Base-by-base conservation (phyloP, 1,140 invertebrate species). In the Diorhabda sublineata region DNA sequence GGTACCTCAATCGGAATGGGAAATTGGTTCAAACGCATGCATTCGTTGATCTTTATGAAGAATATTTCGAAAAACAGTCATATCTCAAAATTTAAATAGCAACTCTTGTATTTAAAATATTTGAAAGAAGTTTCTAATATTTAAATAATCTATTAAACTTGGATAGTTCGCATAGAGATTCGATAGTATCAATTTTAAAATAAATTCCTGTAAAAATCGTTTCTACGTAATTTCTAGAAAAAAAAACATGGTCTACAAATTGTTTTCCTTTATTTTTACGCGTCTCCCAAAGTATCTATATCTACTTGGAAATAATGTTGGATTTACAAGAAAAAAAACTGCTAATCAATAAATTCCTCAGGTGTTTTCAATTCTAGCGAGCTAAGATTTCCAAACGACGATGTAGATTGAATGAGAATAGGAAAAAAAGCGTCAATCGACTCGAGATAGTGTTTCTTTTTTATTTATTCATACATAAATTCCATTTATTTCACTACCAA, bases 341-440 rank as follows among this genome's bases (percentile, higher is more conserved):
- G 63, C 45, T 64, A 64, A 64, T 64, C 63, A 57, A 64, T 64
- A 64, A 64, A 64, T 64, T 64, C 63, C 63, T 64, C 63, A 64
- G 63, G 63, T 64, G 52, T 42, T 64, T 64, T 64, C 45, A 41
- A 64, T 62, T 62, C 44, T n/a, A 42, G 6, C 9, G 2, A 43
- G 45, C 45, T 57, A 47, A 45, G 63, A 64, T 57, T 64, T 56
- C 56, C 52, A 6, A 57, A 57, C 9, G 56, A 62, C 61, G 61
- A 62, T 45, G 7, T 11, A 4, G 5, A 52, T 52, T 41, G 63
- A 42, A 42, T 64, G 8, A 41, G 52, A 64, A 64, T 64, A 26
- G 52, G 11, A 47, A 56, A 52, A 64, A 52, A 64, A 11, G 63
- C 63, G 56, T 26, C 45, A 64, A 64, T 41, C 47, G 47, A 52